Conservation (phyloP, 1,140 invertebrate genomes). For the Galendromus occidentalis region DNA sequence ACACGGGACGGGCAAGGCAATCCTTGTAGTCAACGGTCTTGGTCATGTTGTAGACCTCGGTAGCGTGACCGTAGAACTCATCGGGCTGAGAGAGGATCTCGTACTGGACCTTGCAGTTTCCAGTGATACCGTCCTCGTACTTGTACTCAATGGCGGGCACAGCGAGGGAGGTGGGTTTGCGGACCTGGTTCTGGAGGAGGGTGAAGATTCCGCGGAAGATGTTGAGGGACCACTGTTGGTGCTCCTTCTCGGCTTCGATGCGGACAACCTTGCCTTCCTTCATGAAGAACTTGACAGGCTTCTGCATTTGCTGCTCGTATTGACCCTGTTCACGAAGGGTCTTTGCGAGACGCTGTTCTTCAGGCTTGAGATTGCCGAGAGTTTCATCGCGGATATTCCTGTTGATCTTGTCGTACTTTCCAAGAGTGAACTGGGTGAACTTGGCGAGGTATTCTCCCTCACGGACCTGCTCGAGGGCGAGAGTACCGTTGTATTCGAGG, state of each 20-base stretch:
- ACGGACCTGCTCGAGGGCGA: neutral
- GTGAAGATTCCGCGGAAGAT: conserved; percentile 8
- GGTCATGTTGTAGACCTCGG: neutral
- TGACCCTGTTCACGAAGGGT: neutral
- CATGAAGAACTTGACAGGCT: conserved; percentile 9
- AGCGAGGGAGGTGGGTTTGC: neutral
- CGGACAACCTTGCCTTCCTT: neutral
- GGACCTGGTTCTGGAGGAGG: conserved; percentile 6
- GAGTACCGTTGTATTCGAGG: neutral
- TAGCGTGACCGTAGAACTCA: neutral
- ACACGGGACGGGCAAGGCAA: neutral
- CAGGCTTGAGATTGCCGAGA: neutral
- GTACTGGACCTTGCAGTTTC: conserved; percentile 10
- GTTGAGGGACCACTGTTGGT: neutral
- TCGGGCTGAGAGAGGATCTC: neutral
- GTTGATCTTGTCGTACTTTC: neutral
- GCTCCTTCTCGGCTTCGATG: neutral
- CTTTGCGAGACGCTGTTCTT: neutral
- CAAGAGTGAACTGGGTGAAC: conserved; percentile 1
- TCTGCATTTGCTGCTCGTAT: neutral
- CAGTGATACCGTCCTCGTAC: neutral
- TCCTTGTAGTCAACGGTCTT: conserved; percentile 8
- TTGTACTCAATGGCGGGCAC: neutral
- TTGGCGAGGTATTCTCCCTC: conserved; percentile 3
- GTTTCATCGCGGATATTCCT: conserved; percentile 6